A percentile compares a stretch with the other conserved stretches of the same genome.
Evolutionary conservation across 1,140 invertebrate genomes (phyloP).

Genomic region (Brachionus koreanus): DNA sequence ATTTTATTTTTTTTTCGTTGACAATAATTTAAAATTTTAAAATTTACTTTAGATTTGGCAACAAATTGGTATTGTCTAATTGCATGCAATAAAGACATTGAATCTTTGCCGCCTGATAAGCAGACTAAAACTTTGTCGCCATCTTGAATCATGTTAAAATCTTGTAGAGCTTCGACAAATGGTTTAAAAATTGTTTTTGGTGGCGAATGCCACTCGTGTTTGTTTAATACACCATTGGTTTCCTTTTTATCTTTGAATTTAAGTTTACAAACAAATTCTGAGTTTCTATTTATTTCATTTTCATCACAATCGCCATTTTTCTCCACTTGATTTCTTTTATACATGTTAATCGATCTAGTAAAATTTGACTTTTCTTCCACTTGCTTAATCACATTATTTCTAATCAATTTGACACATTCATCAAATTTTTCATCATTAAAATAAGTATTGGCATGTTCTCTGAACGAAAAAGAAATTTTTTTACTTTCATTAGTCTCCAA

Average conservation of each 20-base stretch:
- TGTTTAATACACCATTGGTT: slow-evolving; percentile 58
- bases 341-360: neutral
- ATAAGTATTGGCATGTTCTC: neutral
- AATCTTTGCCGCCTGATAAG: slow-evolving; percentile 76
- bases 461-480: neutral
- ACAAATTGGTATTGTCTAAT: slow-evolving; percentile 78
- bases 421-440: neutral
- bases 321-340: neutral
- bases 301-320: neutral
- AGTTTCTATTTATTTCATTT: neutral
- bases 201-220: slow-evolving; percentile 68
- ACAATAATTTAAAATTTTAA: too few species aligned
- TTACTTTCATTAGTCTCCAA: neutral
- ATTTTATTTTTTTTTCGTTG: too few species aligned
- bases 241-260: slow-evolving; percentile 6
- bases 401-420: neutral
- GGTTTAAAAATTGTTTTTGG: slow-evolving; percentile 77
- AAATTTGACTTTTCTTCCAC: neutral
- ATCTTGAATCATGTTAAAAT: slow-evolving; percentile 77
- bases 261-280: slow-evolving; percentile 42
- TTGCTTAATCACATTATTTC: neutral
- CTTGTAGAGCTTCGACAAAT: slow-evolving; percentile 72
- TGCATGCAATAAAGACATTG: slow-evolving; percentile 74
- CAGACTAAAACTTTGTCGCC: slow-evolving; percentile 78
- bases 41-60: slow-evolving; percentile 55